A percentile compares a stretch with the other conserved stretches of the same genome.
phyloP scores from a whole-genome alignment of 2,888 invertebrate species.

The Cyaniris semiargus region DNA sequence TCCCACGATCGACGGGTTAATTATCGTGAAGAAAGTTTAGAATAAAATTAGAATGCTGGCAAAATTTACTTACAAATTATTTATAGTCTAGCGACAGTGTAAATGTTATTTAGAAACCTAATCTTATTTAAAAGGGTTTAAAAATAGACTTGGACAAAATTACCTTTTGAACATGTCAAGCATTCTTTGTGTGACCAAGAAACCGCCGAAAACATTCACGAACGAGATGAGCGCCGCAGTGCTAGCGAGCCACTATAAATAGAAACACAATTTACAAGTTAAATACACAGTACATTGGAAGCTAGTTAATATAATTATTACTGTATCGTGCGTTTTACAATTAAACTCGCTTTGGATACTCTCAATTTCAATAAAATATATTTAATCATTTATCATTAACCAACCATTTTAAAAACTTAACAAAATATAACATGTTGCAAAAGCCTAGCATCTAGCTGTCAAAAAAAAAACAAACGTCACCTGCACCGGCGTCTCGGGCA shows the following conservation, averaged over 20 bases:
- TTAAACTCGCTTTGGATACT: too few species aligned
- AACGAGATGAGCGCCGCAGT: slow-evolving; percentile 92
- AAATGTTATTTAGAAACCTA: not conserved
- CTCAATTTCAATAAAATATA: too few species aligned
- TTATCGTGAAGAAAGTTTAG: not conserved
- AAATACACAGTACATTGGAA: not conserved
- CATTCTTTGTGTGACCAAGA: slow-evolving; percentile 94
- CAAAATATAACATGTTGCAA: not conserved
- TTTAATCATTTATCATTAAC: too few species aligned
- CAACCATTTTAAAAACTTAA: not conserved
- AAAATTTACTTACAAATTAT: not conserved
- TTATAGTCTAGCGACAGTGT: too few species aligned
- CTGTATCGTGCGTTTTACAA: too few species aligned
- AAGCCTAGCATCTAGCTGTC: not conserved
- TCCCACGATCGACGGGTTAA: too few species aligned
- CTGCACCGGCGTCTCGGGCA: slow-evolving; percentile 88
- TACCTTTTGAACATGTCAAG: slow-evolving; percentile 94
- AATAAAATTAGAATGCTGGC: not conserved
- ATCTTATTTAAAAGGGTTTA: not conserved
- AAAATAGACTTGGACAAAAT: slow-evolving; percentile 28
- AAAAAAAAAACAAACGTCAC: slow-evolving; percentile 53
- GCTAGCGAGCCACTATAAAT: slow-evolving; percentile 85
- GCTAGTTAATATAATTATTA: too few species aligned
- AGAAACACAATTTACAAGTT: not conserved
- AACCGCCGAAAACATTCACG: slow-evolving; percentile 95